Evolutionary conservation across 2,888 invertebrate genomes (phyloP).

Genomic region (Hermaeophaga mercurialis): DNA sequence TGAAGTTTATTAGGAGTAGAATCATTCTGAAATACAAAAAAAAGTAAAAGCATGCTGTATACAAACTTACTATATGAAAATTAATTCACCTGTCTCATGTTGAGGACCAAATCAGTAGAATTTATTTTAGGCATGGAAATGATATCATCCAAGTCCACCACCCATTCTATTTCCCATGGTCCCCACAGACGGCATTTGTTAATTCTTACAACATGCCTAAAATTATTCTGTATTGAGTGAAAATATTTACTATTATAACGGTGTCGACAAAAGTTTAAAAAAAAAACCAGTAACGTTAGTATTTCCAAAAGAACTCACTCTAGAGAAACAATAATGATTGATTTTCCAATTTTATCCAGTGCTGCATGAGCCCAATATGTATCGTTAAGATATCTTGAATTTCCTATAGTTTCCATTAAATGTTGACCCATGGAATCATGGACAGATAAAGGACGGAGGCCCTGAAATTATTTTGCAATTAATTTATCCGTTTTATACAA

Average conservation of each 20-base stretch:
- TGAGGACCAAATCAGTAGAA: constrained; percentile 69
- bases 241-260: too few relatives aligned
- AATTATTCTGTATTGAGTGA: too few relatives aligned
- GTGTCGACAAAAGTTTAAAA: too few relatives aligned
- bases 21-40: constrained; percentile 47
- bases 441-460: constrained; percentile 72
- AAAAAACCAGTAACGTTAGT: too few relatives aligned
- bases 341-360: constrained; percentile 65
- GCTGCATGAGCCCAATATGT: constrained; percentile 74
- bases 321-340: constrained; percentile 72
- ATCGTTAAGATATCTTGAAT: constrained; percentile 70
- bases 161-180: constrained; percentile 79
- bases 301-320: constrained; percentile 59
- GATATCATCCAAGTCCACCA: constrained; percentile 72
- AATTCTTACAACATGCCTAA: constrained; percentile 73
- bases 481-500: neutral
- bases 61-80: neutral
- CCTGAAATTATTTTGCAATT: constrained; percentile 59
- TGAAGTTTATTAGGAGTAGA: constrained; percentile 36
- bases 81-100: constrained; percentile 71
- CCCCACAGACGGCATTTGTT: constrained; percentile 73
- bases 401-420: constrained; percentile 67
- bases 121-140: constrained; percentile 64
- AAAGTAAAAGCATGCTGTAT: neutral
- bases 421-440: constrained; percentile 74